Percentiles rank a stretch among this genome's conserved stretches.
These are phyloP conservation scores for Denticeps clupeoides DNA, from an alignment of 2,797 vertebrate genomes.

Conservation along the genomic window DNA sequence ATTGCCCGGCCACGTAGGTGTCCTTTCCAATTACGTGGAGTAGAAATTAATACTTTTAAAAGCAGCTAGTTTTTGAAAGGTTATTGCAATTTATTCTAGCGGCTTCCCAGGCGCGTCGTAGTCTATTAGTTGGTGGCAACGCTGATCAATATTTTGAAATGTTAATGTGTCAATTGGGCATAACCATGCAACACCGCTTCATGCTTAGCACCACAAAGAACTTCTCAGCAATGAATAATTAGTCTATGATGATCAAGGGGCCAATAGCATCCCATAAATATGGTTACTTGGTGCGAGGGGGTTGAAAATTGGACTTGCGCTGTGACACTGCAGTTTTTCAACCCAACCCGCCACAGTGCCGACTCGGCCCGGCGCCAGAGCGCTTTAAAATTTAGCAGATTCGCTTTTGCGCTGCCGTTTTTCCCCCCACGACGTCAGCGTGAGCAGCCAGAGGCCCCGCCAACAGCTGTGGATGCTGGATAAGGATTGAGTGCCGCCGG, in stretches of 20 bases:
- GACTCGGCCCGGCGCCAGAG: slow-evolving; percentile 22
- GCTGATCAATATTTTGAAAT: too few relatives aligned
- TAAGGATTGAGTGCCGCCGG: slow-evolving; percentile 22
- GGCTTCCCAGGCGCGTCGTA: slow-evolving; percentile 64
- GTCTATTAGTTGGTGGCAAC: slow-evolving; percentile 63
- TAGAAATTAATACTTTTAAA: slow-evolving; percentile 84
- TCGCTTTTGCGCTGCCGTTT: slow-evolving; percentile 26
- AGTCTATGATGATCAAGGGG: slow-evolving; percentile 29
- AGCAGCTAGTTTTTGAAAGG: slow-evolving; percentile 77
- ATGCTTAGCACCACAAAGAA: slow-evolving; percentile 28
- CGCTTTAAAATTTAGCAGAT: slow-evolving; percentile 35
- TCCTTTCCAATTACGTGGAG: slow-evolving; percentile 81
- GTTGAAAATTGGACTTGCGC: slow-evolving; percentile 33
- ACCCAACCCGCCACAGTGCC: slow-evolving; percentile 4
- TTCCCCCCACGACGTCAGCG: too few relatives aligned
- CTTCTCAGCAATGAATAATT: slow-evolving; percentile 37
- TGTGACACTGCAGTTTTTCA: slow-evolving; percentile 41
- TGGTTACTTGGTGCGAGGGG: slow-evolving; percentile 33
- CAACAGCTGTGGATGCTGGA: slow-evolving; percentile 32
- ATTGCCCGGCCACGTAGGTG: slow-evolving; percentile 65
- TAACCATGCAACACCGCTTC: too few relatives aligned
- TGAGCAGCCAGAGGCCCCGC: slow-evolving; percentile 10
- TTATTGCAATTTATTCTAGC: slow-evolving; percentile 74
- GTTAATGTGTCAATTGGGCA: too few relatives aligned
- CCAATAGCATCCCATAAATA: slow-evolving; percentile 39